These are phyloP conservation scores for Linnaemya vulpina DNA, from an alignment of 2,888 invertebrate genomes.

Conservation along the genomic window DNA sequence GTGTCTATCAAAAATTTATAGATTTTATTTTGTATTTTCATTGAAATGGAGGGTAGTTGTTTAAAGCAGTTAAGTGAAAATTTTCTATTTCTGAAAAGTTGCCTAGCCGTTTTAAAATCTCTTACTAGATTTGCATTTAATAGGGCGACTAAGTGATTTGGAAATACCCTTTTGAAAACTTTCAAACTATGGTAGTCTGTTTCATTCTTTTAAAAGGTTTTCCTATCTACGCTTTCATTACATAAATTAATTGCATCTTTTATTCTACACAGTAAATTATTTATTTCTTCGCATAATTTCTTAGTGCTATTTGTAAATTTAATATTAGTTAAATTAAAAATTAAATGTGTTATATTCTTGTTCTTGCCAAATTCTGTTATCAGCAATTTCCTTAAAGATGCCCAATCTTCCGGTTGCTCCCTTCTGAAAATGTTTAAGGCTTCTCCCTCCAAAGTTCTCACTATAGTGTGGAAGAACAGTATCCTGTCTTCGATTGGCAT, in stretches of 20 bases:
- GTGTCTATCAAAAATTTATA: not conserved
- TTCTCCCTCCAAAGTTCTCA: slow-evolving; percentile 8
- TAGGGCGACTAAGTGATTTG: slow-evolving; percentile 2
- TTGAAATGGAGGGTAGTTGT: too few species aligned
- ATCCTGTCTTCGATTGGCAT: slow-evolving; percentile 3
- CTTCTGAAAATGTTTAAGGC: not conserved
- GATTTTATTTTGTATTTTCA: not conserved
- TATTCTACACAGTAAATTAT: not conserved
- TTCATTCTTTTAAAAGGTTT: slow-evolving; percentile 12
- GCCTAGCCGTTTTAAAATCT: slow-evolving; percentile 5
- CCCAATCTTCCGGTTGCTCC: slow-evolving; percentile 25
- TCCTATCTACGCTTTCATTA: not conserved
- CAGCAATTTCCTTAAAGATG: not conserved
- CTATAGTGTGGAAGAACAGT: not conserved
- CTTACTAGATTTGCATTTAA: slow-evolving; percentile 1
- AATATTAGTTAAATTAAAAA: slow-evolving; percentile 4
- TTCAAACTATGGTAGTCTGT: not conserved
- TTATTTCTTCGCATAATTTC: slow-evolving; percentile 11
- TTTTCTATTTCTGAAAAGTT: not conserved
- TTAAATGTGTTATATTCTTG: not conserved
- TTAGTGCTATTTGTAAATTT: not conserved
- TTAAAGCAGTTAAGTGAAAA: too few species aligned
- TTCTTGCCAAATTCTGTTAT: slow-evolving; percentile 18
- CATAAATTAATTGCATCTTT: not conserved
- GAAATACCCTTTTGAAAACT: slow-evolving; percentile 6